These are phyloP conservation scores for Thereva nobilitata DNA, from an alignment of 2,888 invertebrate genomes.

Conservation along the genomic window DNA sequence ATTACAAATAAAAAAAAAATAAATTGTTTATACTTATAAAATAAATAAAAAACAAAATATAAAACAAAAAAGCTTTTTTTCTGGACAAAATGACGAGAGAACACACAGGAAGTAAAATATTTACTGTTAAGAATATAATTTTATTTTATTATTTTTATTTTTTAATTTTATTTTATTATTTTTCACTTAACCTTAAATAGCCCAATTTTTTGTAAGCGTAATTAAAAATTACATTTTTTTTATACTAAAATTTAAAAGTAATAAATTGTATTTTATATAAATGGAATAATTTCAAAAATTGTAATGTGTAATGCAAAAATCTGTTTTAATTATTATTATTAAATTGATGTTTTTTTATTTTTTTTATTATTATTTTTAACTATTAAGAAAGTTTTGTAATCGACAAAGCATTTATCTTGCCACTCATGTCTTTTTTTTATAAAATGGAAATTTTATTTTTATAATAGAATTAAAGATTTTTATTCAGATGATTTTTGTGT, in stretches of 20 bases:
- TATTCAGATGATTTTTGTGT: slow-evolving; percentile 2
- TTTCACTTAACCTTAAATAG: slow-evolving; percentile 7
- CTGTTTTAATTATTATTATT: slow-evolving; percentile 20
- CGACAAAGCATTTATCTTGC: slow-evolving; percentile 44
- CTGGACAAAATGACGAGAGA: too few species aligned
- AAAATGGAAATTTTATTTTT: slow-evolving; percentile 33
- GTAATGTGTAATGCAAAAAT: slow-evolving; percentile 10
- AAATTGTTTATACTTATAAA: too few species aligned
- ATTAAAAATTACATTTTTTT: slow-evolving; percentile 21
- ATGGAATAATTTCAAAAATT: too few species aligned
- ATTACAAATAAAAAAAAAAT: too few species aligned
- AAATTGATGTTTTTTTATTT: slow-evolving; percentile 11
- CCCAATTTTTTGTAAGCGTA: slow-evolving; percentile 14
- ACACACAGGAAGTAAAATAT: too few species aligned
- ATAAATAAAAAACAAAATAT: too few species aligned
- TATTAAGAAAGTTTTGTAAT: slow-evolving; percentile 29
- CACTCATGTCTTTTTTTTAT: slow-evolving; percentile 32
- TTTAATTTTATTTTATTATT: not conserved
- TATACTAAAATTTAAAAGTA: too few species aligned
- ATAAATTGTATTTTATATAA: too few species aligned
- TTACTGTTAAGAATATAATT: too few species aligned
- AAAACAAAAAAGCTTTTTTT: too few species aligned
- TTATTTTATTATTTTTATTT: too few species aligned
- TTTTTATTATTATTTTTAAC: slow-evolving; percentile 27
- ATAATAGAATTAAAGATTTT: slow-evolving; percentile 31